Evolutionary conservation across 2,113 vertebrate species (phyloP), one percentile per base, ranked within the genome.

Genomic region (Grantiella picta): DNA sequence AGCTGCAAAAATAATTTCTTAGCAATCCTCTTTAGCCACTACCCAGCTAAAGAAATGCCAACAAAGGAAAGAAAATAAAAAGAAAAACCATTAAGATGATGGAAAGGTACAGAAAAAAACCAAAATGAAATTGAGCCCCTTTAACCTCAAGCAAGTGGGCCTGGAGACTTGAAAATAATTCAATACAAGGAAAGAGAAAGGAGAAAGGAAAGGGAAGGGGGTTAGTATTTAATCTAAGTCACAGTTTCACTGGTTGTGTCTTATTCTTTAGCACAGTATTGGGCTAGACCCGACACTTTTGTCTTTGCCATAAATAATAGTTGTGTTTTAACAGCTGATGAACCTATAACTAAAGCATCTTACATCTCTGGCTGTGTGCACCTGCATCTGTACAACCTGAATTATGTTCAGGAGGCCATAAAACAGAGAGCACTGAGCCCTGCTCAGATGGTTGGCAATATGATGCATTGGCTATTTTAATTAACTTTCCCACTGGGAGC

Each of bases 401-500:
- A 21, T 38, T 38, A 64, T 15, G 27, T 49, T 49, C 49, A 45
- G 61, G 19, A 38, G 68, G 68, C 68, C 38, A 9, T 24, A 84
- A 81, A 82, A 50, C 70, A 85, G 80, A 83, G 63, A 57, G 65
- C 88, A 47, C 44, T 1, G 33, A 95, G 75, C 56, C 8, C 49
- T 65, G 1, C 73, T 91, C 60, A 29, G 42, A 44, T 60, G 47
- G 49, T 22, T 75, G 66, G 59, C 42, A 87, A 59, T n/a, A 92
- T 40, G 89, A 91, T 79, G 91, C 63, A 84, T 20, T 85, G 88
- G 64, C 69, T 71, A 56, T 71, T 86, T 92, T 80, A 89, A 95
- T 95, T 89, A 93, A 66, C 72, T 75, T 81, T 49, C 44, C 88
- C 81, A 18, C 87, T 28, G 85, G 81, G 65, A 76, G 18, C 9